Conservation (phyloP, 2,113 vertebrate species). For the Mormoops blainvillei region DNA sequence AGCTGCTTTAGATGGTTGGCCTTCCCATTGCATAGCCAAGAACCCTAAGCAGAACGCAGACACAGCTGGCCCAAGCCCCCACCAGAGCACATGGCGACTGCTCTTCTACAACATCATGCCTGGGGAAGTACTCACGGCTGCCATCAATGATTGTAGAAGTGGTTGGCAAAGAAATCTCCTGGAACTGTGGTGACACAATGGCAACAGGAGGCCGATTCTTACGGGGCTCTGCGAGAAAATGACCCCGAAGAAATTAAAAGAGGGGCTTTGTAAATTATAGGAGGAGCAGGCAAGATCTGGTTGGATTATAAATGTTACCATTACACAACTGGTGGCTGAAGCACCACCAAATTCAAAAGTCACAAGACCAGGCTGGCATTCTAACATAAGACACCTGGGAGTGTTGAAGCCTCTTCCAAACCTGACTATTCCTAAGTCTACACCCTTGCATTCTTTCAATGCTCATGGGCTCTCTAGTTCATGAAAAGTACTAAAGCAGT, state of each 20-base stretch:
- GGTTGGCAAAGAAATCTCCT: slow-evolving; percentile 95
- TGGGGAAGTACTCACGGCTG: slow-evolving; percentile 89
- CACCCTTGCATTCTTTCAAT: not conserved
- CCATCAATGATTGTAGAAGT: slow-evolving; percentile 97
- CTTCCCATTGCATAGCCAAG: not conserved
- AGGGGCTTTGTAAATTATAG: not conserved
- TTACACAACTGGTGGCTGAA: not conserved
- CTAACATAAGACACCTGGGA: not conserved
- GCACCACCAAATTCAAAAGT: not conserved
- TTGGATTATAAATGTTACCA: not conserved
- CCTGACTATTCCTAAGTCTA: not conserved
- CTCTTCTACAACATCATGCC: not conserved
- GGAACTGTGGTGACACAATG: slow-evolving; percentile 92
- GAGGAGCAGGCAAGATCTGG: not conserved
- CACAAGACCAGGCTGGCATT: not conserved
- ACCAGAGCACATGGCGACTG: not conserved
- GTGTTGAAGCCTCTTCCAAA: not conserved
- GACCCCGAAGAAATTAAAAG: not conserved
- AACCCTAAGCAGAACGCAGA: not conserved
- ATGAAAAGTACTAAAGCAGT: not conserved
- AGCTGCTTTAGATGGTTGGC: not conserved
- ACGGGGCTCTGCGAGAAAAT: slow-evolving; percentile 87
- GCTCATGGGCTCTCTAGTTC: not conserved
- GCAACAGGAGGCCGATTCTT: slow-evolving; percentile 94
- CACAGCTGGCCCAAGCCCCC: not conserved